Evolutionary conservation across 2,888 invertebrate species (phyloP).

Genomic region (Lissonota sp.): DNA sequence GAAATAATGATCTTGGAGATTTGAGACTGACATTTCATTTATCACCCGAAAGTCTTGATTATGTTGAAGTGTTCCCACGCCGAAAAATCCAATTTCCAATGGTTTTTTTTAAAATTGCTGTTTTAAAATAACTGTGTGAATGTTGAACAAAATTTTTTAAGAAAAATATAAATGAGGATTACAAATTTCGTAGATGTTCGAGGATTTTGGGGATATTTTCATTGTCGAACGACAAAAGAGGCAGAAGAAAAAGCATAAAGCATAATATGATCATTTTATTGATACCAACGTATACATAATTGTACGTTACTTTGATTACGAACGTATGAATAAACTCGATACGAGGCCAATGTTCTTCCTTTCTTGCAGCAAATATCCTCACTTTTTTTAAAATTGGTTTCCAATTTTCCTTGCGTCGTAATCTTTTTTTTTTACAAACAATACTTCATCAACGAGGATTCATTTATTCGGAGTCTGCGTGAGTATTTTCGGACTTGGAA

Average conservation of each 20-base stretch:
- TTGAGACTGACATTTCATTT: constrained; percentile 68
- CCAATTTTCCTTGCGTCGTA: constrained; percentile 7
- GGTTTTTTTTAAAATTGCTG: constrained; percentile 19
- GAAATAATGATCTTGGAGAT: constrained; percentile 59
- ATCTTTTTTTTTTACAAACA: constrained; percentile 18
- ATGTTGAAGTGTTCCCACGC: constrained; percentile 72
- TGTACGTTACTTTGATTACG: constrained; percentile 70
- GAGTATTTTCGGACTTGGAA: constrained; percentile 17
- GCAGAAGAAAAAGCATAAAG: constrained; percentile 55
- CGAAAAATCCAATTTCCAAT: constrained; percentile 22
- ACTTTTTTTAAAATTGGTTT: constrained; percentile 5
- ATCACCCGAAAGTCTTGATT: constrained; percentile 69
- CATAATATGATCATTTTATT: constrained; percentile 73
- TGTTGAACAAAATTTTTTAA: constrained; percentile 19
- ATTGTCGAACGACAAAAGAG: constrained; percentile 51
- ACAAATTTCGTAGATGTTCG: background rate
- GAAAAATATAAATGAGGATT: background rate
- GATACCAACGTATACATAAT: constrained; percentile 72
- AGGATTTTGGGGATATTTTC: constrained; percentile 60
- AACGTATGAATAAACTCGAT: constrained; percentile 71
- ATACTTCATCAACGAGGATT: constrained; percentile 12
- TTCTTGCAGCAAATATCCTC: constrained; percentile 33
- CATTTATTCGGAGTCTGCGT: background rate
- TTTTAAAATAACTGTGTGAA: constrained; percentile 34
- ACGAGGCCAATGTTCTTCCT: constrained; percentile 65